A percentile compares a stretch with the other conserved stretches of the same genome.
Conservation (phyloP, 1,140 invertebrate species). For the Leptonema lineaticorne region DNA sequence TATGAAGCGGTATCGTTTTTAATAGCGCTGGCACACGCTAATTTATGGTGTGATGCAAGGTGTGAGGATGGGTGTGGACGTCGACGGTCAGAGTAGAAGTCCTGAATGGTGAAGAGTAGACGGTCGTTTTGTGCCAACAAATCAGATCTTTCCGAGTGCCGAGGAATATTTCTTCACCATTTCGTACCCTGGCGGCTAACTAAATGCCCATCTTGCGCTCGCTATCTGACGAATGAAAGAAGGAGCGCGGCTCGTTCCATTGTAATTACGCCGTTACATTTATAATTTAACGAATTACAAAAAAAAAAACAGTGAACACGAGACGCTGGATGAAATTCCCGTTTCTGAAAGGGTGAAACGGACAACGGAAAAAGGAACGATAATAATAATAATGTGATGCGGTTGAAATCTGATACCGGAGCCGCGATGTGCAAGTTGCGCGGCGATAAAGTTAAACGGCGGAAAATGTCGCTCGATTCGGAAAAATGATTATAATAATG, state of each 20-base stretch:
- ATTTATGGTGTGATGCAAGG: slow-evolving; percentile 26
- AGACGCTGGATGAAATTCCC: no score
- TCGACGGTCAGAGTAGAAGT: no score
- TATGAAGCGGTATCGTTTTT: neutral
- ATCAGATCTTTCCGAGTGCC: slow-evolving; percentile 20
- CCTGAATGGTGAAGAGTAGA: neutral
- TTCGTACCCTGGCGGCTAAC: slow-evolving; percentile 17
- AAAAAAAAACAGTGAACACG: no score
- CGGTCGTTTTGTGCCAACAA: slow-evolving; percentile 16
- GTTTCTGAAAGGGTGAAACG: no score
- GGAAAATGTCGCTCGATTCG: no score
- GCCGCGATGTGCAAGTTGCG: no score
- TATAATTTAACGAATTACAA: neutral
- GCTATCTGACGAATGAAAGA: slow-evolving; percentile 11
- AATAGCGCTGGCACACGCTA: neutral
- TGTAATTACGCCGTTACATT: slow-evolving; percentile 2
- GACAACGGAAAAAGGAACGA: no score
- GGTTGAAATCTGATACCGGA: no score
- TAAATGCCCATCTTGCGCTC: neutral
- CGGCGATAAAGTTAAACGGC: no score
- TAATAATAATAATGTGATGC: no score
- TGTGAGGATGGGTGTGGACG: slow-evolving; percentile 9
- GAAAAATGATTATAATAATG: no score
- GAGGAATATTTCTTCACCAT: slow-evolving; percentile 21
- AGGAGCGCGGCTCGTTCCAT: slow-evolving; percentile 16